A percentile compares a stretch with the other conserved stretches of the same genome.
These are phyloP conservation scores for Toxotes jaculatrix DNA, from an alignment of 2,113 vertebrate species.

Conservation along the genomic window DNA sequence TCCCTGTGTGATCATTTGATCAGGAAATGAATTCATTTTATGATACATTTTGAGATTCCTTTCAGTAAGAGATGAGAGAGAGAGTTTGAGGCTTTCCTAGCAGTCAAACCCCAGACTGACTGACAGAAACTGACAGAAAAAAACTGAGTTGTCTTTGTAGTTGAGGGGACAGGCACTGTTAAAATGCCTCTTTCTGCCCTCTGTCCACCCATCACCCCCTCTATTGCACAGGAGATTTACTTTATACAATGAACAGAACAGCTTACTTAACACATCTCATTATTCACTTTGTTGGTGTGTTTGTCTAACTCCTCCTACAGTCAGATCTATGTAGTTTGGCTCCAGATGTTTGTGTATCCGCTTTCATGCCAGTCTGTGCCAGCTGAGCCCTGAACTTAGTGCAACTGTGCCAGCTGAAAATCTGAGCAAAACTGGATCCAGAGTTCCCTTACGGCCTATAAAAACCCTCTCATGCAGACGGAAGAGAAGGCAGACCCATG, in stretches of 20 bases:
- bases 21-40: neutral
- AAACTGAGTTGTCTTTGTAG: slow-evolving; percentile 5
- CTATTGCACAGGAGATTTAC: slow-evolving; percentile 35
- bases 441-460: slow-evolving; percentile 41
- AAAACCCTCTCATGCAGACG: slow-evolving; percentile 60
- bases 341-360: slow-evolving; percentile 46
- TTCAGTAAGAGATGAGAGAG: neutral
- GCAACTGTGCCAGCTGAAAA: slow-evolving; percentile 44
- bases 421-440: slow-evolving; percentile 32
- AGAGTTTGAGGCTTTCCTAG: neutral
- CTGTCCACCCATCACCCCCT: slow-evolving; percentile 22
- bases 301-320: slow-evolving; percentile 21
- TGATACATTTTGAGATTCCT: neutral
- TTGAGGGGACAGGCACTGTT: slow-evolving; percentile 21
- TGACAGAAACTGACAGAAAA: neutral
- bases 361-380: slow-evolving; percentile 21
- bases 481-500: slow-evolving; percentile 52
- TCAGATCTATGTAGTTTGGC: slow-evolving; percentile 14
- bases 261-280: slow-evolving; percentile 22
- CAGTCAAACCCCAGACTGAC: neutral
- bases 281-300: slow-evolving; percentile 17
- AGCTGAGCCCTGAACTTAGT: slow-evolving; percentile 18
- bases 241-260: slow-evolving; percentile 31
- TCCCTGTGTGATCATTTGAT: neutral
- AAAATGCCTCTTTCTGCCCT: slow-evolving; percentile 23